Evolutionary conservation across 2,888 invertebrate genomes (phyloP).

Genomic region (Pollenia labialis): DNA sequence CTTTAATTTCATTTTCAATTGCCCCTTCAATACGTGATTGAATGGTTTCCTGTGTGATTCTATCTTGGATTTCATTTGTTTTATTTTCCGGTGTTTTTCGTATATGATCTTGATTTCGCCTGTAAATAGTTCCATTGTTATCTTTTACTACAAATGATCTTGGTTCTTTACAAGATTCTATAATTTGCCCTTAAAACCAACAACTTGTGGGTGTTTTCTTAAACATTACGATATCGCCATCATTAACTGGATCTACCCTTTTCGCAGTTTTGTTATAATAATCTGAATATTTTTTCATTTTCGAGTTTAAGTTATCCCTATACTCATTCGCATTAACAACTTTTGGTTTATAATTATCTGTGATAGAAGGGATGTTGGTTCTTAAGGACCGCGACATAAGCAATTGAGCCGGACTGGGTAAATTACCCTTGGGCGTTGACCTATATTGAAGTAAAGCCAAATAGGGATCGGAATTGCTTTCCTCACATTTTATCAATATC

Average conservation of each 20-base stretch:
- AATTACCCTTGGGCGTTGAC: no score
- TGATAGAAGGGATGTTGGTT: no score
- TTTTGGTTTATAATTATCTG: no score
- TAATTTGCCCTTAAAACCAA: not conserved
- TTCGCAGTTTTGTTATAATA: conserved; percentile 6
- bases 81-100: no score
- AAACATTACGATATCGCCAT: not conserved
- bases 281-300: not conserved
- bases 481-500: no score
- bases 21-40: conserved; percentile 1
- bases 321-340: no score
- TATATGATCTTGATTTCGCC: conserved; percentile 1
- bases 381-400: not conserved
- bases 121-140: not conserved
- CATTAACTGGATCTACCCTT: not conserved
- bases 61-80: conserved; percentile 5
- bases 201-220: conserved; percentile 8
- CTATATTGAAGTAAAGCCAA: no score
- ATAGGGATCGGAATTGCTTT: no score
- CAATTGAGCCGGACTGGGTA: conserved; percentile 1
- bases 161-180: not conserved
- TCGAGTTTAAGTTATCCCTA: not conserved
- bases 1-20: not conserved
- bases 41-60: conserved; percentile 4
- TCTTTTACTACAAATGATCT: not conserved